A percentile compares a stretch with the other conserved stretches of the same genome.
Conservation (phyloP, 1,140 invertebrate genomes). For the Drosophila dunni region DNA sequence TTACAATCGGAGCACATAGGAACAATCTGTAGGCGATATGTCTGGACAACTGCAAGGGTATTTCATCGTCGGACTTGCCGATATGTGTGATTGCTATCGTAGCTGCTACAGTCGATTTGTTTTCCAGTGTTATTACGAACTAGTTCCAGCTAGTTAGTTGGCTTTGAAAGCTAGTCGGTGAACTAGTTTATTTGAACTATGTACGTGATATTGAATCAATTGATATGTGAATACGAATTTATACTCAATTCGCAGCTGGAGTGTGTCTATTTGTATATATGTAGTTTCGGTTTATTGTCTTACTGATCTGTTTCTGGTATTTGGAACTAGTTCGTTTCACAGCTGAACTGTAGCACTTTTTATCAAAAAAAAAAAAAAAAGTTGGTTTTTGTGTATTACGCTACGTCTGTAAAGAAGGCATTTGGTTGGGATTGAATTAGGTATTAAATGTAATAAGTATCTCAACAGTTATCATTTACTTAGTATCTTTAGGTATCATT, state of each 20-base stretch:
- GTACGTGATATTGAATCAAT: constrained; percentile 37
- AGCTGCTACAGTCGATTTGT: not conserved
- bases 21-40: not conserved
- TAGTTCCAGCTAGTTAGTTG: constrained; percentile 26
- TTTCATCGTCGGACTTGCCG: constrained; percentile 9
- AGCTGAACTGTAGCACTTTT: not conserved
- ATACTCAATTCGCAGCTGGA: constrained; percentile 14
- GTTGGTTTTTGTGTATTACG: constrained; percentile 22
- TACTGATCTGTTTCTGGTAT: not conserved
- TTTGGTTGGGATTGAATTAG: constrained; percentile 47
- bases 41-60: not conserved
- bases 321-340: constrained; percentile 21
- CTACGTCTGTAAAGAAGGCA: constrained; percentile 58
- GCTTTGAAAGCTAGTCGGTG: constrained; percentile 28
- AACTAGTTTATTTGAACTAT: constrained; percentile 50
- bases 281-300: constrained; percentile 34
- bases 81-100: not conserved
- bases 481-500: constrained; percentile 33
- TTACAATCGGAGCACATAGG: not conserved
- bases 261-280: constrained; percentile 3
- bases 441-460: constrained; percentile 14
- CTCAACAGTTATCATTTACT: constrained; percentile 28
- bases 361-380: not conserved
- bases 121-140: constrained; percentile 15
- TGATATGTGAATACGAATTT: constrained; percentile 44